Evolutionary conservation across 2,888 invertebrate species (phyloP).

Genomic region (Drosophila gaucha): DNA sequence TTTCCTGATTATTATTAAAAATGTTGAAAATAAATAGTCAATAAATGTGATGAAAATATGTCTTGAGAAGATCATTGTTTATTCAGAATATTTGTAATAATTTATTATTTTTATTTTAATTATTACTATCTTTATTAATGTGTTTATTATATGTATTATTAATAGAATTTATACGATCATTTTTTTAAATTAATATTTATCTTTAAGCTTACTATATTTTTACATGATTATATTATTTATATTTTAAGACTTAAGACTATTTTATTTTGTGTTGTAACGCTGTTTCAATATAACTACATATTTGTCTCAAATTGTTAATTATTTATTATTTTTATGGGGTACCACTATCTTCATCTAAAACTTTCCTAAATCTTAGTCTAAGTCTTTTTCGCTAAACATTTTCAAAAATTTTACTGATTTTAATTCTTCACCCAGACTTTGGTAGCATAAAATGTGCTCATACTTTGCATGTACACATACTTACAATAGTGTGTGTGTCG

Average conservation of each 20-base stretch:
- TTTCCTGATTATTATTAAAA: no score
- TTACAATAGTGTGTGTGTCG: background rate
- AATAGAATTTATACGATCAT: background rate
- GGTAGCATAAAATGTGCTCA: no score
- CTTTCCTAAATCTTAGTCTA: background rate
- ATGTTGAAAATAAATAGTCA: background rate
- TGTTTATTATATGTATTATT: background rate
- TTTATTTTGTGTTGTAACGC: no score
- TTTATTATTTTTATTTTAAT: background rate
- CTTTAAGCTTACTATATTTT: no score
- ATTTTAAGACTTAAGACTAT: no score
- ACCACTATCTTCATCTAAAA: no score
- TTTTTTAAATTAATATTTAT: no score
- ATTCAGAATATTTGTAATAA: background rate
- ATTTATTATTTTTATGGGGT: no score
- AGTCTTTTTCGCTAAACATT: background rate
- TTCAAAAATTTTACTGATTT: slow-evolving; percentile 2
- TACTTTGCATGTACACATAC: slow-evolving; percentile 51
- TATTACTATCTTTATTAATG: background rate
- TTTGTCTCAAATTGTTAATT: no score
- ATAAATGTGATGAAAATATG: background rate
- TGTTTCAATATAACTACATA: no score
- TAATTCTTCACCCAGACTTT: slow-evolving; percentile 11
- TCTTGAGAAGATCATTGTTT: no score
- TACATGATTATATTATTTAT: no score